Percentiles rank a stretch among this genome's conserved stretches.
Conservation (phyloP, 2,113 vertebrate genomes). For the Malurus melanocephalus region DNA sequence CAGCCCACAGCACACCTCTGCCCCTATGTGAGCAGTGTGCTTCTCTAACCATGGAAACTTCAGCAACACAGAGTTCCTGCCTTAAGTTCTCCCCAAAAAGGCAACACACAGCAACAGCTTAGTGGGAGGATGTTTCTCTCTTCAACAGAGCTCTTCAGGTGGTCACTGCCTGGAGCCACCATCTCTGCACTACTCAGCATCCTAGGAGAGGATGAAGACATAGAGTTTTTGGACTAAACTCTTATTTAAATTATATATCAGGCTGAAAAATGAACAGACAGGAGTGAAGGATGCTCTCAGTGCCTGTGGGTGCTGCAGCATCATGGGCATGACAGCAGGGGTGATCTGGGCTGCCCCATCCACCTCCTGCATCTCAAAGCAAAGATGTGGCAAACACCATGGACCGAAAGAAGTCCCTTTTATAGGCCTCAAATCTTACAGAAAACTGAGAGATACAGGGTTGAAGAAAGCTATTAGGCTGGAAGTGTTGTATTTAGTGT, state of each 20-base stretch:
- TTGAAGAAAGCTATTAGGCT: not conserved
- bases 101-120: rapidly evolving
- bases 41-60: not conserved
- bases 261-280: not conserved
- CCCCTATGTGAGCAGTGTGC: not conserved
- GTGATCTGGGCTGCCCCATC: not conserved
- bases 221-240: not conserved
- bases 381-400: not conserved
- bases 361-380: not conserved
- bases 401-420: not conserved
- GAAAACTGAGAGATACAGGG: not conserved
- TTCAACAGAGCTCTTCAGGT: not conserved
- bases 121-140: not conserved
- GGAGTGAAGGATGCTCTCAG: not conserved
- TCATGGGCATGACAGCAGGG: not conserved
- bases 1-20: not conserved
- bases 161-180: not conserved
- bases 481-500: not conserved
- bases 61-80: rapidly evolving
- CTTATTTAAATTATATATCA: not conserved
- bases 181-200: not conserved
- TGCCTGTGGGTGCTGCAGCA: not conserved
- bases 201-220: not conserved
- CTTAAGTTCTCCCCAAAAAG: not conserved
- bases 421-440: not conserved